Conservation (phyloP, 2,113 vertebrate species). For the Ahaetulla prasina region DNA sequence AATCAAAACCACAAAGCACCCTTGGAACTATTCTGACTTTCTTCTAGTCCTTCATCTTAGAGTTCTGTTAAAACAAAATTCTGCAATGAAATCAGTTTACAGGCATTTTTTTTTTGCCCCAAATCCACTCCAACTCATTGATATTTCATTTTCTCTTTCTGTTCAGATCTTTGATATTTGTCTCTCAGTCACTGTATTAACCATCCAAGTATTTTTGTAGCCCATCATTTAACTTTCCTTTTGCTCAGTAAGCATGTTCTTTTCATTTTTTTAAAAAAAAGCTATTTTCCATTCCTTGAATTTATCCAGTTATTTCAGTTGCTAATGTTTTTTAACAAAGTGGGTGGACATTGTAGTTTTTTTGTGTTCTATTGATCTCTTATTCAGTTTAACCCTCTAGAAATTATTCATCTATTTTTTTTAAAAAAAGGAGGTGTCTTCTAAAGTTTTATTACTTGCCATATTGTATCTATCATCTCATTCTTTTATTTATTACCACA, state of each 20-base stretch:
- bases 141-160: background rate
- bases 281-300: background rate
- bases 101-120: background rate
- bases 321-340: background rate
- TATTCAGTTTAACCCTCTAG: background rate
- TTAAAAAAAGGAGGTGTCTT: background rate
- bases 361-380: background rate
- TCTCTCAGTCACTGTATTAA: background rate
- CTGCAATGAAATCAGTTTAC: background rate
- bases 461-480: background rate
- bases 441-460: background rate
- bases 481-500: background rate
- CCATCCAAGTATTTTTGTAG: background rate
- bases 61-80: background rate
- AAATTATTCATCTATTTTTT: background rate
- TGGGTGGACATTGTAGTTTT: background rate
- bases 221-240: background rate
- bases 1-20: background rate
- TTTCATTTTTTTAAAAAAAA: background rate
- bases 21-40: background rate
- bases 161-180: background rate
- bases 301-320: background rate
- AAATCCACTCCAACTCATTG: background rate
- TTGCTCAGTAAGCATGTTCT: background rate
- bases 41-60: background rate